phyloP scores from a whole-genome alignment of 2,797 vertebrate species.

The Tarsius wallacei region DNA sequence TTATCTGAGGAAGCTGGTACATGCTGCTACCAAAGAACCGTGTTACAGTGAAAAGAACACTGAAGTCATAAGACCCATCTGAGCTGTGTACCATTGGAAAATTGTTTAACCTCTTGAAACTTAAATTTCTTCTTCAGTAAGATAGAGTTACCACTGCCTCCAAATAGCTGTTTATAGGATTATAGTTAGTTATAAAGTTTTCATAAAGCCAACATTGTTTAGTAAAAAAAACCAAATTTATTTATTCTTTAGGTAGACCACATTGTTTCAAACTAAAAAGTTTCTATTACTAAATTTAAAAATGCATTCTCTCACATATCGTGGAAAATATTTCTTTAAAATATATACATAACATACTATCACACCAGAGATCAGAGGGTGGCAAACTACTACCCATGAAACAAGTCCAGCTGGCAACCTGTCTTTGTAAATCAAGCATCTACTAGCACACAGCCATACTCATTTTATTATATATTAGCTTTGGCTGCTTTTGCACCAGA shows the following conservation, averaged over 20 bases:
- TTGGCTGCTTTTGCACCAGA: not conserved
- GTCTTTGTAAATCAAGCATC: constrained; percentile 38
- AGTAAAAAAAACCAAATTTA: constrained; percentile 12
- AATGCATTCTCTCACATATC: not conserved
- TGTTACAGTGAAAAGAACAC: not conserved
- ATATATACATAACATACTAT: not conserved
- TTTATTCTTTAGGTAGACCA: constrained; percentile 20
- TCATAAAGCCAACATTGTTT: not conserved
- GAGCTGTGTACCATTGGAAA: not conserved
- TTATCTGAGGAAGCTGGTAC: constrained; percentile 48
- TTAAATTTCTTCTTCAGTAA: constrained; percentile 21
- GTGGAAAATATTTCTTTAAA: constrained; percentile 23
- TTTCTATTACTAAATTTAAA: constrained; percentile 45
- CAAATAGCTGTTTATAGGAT: constrained; percentile 21
- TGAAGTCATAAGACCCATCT: not conserved
- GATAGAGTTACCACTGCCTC: not conserved
- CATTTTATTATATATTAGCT: not conserved
- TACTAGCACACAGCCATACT: not conserved
- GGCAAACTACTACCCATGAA: not conserved
- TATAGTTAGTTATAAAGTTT: not conserved
- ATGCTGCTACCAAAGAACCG: constrained; percentile 20
- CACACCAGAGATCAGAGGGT: not conserved
- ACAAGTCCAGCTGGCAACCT: not conserved
- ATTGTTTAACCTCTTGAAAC: constrained; percentile 48
- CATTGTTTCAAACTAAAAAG: constrained; percentile 42